A percentile compares a stretch with the other conserved stretches of the same genome.
phyloP scores from a whole-genome alignment of 1,140 invertebrate genomes.

The Probaryconus sp. region DNA sequence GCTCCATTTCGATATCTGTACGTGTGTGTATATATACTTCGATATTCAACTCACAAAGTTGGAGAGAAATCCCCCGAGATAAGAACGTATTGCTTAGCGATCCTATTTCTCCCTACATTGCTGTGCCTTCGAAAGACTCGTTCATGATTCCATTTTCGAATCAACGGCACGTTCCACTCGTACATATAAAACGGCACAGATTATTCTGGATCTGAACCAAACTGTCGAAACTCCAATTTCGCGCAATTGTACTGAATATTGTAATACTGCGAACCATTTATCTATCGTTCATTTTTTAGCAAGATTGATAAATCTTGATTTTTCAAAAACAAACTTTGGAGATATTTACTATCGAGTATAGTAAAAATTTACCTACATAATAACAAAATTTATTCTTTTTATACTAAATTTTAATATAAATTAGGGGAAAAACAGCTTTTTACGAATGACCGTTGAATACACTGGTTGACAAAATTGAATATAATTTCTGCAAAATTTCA shows the following conservation, averaged over 20 bases:
- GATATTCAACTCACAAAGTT: conserved; percentile 22
- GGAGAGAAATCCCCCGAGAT: conserved; percentile 20
- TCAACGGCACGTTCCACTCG: conserved; percentile 21
- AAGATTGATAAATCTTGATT: too few species aligned
- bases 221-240: conserved; percentile 26
- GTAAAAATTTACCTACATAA: too few species aligned
- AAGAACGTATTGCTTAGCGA: conserved; percentile 27
- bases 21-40: not conserved
- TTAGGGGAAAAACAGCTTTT: too few species aligned
- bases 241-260: conserved; percentile 16
- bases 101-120: conserved; percentile 31
- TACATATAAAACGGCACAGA: conserved; percentile 24
- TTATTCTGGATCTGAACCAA: conserved; percentile 28
- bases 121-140: conserved; percentile 19
- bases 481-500: too few species aligned
- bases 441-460: too few species aligned
- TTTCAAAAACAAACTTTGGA: too few species aligned
- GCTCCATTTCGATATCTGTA: conserved; percentile 2
- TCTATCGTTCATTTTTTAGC: not conserved
- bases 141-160: conserved; percentile 38
- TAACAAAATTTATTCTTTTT: too few species aligned
- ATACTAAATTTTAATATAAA: too few species aligned
- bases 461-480: too few species aligned
- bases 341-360: too few species aligned
- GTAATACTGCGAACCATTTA: not conserved